Conservation (phyloP, 2,888 invertebrate genomes). For the Parnassius mnemosyne region DNA sequence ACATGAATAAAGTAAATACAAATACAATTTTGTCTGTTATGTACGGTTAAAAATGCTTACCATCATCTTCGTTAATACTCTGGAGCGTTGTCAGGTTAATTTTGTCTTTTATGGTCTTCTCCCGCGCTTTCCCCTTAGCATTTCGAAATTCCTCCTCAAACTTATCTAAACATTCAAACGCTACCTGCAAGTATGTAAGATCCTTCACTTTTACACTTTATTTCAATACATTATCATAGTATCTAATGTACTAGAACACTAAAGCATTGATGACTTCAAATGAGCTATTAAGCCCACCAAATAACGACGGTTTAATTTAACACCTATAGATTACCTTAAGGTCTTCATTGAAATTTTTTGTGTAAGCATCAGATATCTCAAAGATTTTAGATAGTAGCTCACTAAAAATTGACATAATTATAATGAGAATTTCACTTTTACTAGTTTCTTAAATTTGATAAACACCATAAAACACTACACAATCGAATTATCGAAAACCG, state of each 20-base stretch:
- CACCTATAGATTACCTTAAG: conserved; percentile 55
- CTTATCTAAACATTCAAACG: conserved; percentile 53
- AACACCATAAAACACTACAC: conserved; percentile 60
- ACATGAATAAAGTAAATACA: background rate
- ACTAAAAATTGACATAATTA: conserved; percentile 71
- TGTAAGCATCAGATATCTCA: conserved; percentile 53
- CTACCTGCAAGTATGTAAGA: conserved; percentile 49
- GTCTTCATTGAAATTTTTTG: conserved; percentile 54
- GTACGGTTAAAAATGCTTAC: conserved; percentile 39
- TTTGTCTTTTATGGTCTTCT: conserved; percentile 46
- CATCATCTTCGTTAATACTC: conserved; percentile 67
- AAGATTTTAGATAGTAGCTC: conserved; percentile 60
- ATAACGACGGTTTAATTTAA: conserved; percentile 25
- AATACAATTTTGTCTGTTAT: background rate
- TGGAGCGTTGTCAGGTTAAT: conserved; percentile 50
- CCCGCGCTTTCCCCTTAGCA: conserved; percentile 49
- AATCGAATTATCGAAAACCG: conserved; percentile 70
- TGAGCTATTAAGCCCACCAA: conserved; percentile 2
- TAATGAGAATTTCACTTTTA: conserved; percentile 47
- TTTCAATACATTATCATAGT: background rate
- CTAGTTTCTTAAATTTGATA: conserved; percentile 54
- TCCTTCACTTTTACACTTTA: conserved; percentile 4
- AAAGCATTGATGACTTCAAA: background rate
- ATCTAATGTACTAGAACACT: conserved; percentile 16
- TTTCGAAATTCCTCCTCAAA: conserved; percentile 60